phyloP scores from a whole-genome alignment of 2,888 invertebrate species.

The Volucella bombylans region DNA sequence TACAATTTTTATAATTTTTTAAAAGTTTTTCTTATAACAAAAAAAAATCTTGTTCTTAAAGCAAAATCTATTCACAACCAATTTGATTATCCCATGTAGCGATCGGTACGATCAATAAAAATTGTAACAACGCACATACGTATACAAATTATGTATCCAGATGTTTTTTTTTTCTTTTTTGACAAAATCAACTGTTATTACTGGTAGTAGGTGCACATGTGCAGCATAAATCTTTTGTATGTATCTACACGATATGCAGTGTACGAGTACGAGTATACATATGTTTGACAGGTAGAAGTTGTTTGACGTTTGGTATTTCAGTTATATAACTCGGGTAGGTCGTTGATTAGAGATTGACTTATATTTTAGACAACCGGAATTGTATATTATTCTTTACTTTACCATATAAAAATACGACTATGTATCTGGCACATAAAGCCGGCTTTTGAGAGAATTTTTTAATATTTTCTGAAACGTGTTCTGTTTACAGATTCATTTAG shows the following conservation, averaged over 20 bases:
- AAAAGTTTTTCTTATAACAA: slow-evolving; percentile 6
- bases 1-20: not conserved
- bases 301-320: slow-evolving; percentile 23
- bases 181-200: slow-evolving; percentile 48
- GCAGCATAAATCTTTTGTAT: slow-evolving; percentile 30
- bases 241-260: not conserved
- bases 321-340: slow-evolving; percentile 54
- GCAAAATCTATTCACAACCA: not conserved
- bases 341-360: slow-evolving; percentile 20
- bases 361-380: slow-evolving; percentile 40
- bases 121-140: slow-evolving; percentile 40
- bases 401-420: not conserved
- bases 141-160: no score
- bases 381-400: not conserved
- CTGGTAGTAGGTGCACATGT: slow-evolving; percentile 33
- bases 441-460: slow-evolving; percentile 35
- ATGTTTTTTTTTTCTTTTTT: slow-evolving; percentile 2
- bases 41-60: slow-evolving; percentile 20
- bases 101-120: slow-evolving; percentile 4
- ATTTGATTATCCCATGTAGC: not conserved
- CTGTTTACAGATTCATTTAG: slow-evolving; percentile 20
- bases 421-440: slow-evolving; percentile 49
- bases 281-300: slow-evolving; percentile 25
- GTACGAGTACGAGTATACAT: no score
- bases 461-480: slow-evolving; percentile 13